Evolutionary conservation across 2,888 invertebrate species (phyloP).

Genomic region (Caenorhabditis sulstoni): DNA sequence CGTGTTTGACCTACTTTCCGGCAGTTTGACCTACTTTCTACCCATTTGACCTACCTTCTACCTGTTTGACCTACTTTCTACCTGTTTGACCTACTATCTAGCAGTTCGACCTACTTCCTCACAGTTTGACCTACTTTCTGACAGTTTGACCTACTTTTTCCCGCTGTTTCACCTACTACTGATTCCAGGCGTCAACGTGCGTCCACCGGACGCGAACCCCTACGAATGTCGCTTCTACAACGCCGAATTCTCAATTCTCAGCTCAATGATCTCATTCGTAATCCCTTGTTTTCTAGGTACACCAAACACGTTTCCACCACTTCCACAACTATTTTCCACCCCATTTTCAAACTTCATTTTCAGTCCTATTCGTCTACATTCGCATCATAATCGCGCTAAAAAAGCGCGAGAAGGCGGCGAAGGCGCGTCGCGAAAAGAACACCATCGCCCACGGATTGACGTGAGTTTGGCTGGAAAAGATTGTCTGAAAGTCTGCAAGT

Average conservation of each 20-base stretch:
- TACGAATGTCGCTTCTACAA: slow-evolving; percentile 82
- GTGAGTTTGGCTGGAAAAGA: slow-evolving; percentile 8
- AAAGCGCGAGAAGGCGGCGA: slow-evolving; percentile 78
- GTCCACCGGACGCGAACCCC: slow-evolving; percentile 72
- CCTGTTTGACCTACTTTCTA: no score
- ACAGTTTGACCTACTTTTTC: background rate
- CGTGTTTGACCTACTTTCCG: no score
- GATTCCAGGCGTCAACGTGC: slow-evolving; percentile 76
- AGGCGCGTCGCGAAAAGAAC: slow-evolving; percentile 63
- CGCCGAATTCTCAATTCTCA: slow-evolving; percentile 82
- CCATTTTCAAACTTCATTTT: background rate
- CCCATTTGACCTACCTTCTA: no score
- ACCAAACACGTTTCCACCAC: no score
- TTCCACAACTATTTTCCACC: no score
- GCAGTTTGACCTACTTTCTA: no score
- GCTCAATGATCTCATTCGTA: slow-evolving; percentile 81
- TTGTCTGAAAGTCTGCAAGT: background rate
- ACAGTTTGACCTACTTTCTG: no score
- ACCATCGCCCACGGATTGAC: slow-evolving; percentile 46
- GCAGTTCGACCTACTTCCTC: no score
- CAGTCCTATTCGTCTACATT: slow-evolving; percentile 83
- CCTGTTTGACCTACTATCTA: no score
- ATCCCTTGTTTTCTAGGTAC: slow-evolving; percentile 82
- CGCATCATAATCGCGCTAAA: slow-evolving; percentile 80
- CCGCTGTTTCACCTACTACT: background rate